These are phyloP conservation scores for Phorcus lineatus DNA, from an alignment of 2,888 invertebrate genomes.

Conservation along the genomic window DNA sequence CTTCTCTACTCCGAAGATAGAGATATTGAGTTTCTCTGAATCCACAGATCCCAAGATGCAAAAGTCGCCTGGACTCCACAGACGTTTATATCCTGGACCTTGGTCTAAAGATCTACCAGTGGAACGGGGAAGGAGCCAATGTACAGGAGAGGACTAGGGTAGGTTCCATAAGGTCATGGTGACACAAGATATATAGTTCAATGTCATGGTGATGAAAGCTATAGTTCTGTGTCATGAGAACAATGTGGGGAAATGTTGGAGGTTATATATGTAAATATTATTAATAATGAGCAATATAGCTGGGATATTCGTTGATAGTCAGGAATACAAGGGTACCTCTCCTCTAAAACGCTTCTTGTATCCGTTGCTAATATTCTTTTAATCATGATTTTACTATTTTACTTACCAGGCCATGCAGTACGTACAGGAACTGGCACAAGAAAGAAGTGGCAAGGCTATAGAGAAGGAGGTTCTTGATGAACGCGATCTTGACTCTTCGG, in stretches of 20 bases:
- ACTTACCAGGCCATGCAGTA: conserved; percentile 70
- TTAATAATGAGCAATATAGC: too few species aligned
- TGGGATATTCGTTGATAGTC: too few species aligned
- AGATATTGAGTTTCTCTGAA: not conserved
- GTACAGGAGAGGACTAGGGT: conserved; percentile 73
- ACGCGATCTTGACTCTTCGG: conserved; percentile 32
- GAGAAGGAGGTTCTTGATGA: conserved; percentile 58
- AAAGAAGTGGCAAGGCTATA: conserved; percentile 55
- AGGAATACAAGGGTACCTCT: too few species aligned
- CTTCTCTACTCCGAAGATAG: not conserved
- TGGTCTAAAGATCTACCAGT: conserved; percentile 68
- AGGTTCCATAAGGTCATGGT: not conserved
- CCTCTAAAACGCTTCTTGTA: too few species aligned
- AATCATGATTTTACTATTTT: too few species aligned
- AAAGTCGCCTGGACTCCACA: conserved; percentile 52
- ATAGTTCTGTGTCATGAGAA: too few species aligned
- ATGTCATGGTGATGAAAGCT: too few species aligned
- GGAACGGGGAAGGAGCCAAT: conserved; percentile 69
- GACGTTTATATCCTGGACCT: conserved; percentile 74
- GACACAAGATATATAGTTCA: too few species aligned
- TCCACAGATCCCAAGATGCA: conserved; percentile 49
- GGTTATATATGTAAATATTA: too few species aligned
- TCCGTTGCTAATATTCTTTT: too few species aligned
- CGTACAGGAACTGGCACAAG: conserved; percentile 57
- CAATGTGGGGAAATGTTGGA: too few species aligned